A percentile compares a stretch with the other conserved stretches of the same genome.
These are phyloP conservation scores for Podarcis muralis DNA, from an alignment of 2,113 vertebrate species.

Conservation along the genomic window DNA sequence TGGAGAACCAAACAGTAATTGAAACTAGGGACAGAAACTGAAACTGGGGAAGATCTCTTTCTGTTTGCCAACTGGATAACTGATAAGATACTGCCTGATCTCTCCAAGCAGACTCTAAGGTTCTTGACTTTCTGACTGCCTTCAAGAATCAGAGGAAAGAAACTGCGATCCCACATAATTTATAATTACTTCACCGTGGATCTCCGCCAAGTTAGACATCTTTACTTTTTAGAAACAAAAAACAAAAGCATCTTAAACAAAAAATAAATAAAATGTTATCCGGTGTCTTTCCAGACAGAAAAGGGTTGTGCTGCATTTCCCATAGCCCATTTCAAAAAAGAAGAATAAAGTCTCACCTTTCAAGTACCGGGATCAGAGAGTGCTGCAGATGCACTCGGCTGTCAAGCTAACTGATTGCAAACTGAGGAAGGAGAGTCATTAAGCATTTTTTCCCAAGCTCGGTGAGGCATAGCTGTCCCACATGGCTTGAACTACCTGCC, in stretches of 20 bases:
- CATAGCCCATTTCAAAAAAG: background rate
- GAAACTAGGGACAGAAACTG: background rate
- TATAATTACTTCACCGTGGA: background rate
- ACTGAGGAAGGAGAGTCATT: background rate
- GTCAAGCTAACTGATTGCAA: background rate
- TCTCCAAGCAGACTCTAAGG: background rate
- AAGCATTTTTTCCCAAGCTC: background rate
- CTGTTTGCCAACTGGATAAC: background rate
- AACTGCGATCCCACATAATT: background rate
- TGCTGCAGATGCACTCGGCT: background rate
- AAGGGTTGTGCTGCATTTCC: background rate
- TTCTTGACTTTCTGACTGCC: background rate
- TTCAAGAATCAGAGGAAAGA: background rate
- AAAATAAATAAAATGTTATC: background rate
- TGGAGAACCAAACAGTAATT: background rate
- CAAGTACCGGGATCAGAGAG: background rate
- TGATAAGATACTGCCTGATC: background rate
- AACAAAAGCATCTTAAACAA: background rate
- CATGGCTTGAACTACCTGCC: background rate
- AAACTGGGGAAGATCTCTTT: background rate
- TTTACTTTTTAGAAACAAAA: background rate
- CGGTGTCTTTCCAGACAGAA: background rate
- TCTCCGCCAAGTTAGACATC: background rate
- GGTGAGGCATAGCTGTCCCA: background rate
- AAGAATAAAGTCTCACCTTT: constrained; percentile 11